Evolutionary conservation across 2,888 invertebrate genomes (phyloP).

Genomic region (Galerucella nymphaeae): DNA sequence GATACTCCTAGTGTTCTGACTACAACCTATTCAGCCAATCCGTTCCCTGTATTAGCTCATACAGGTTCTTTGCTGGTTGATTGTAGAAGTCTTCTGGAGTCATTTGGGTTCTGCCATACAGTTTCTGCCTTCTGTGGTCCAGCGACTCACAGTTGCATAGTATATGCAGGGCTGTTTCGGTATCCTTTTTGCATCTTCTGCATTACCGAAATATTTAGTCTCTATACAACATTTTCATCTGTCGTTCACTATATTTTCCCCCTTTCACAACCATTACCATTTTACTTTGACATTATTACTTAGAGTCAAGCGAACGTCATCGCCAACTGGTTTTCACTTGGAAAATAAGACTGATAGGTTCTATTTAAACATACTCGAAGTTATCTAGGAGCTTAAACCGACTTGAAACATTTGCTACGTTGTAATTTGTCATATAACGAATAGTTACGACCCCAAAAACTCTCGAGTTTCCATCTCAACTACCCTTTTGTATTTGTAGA

Average conservation of each 20-base stretch:
- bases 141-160: no score
- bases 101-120: no score
- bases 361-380: conserved; percentile 27
- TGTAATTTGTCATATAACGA: conserved; percentile 32
- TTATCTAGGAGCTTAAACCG: conserved; percentile 19
- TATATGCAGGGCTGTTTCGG: no score
- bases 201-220: no score
- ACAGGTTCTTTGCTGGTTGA: no score
- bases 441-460: conserved; percentile 25
- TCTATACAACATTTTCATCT: not conserved
- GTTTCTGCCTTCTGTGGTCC: no score
- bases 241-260: not conserved
- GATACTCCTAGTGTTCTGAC: no score
- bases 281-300: not conserved
- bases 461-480: conserved; percentile 17
- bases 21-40: no score
- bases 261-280: not conserved
- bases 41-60: no score
- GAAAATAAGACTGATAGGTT: conserved; percentile 27
- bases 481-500: conserved; percentile 25
- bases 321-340: conserved; percentile 13
- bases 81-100: no score
- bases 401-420: conserved; percentile 29
- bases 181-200: no score
- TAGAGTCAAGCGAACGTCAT: conserved; percentile 1